phyloP scores from a whole-genome alignment of 2,888 invertebrate genomes.

The Theretra japonica region DNA sequence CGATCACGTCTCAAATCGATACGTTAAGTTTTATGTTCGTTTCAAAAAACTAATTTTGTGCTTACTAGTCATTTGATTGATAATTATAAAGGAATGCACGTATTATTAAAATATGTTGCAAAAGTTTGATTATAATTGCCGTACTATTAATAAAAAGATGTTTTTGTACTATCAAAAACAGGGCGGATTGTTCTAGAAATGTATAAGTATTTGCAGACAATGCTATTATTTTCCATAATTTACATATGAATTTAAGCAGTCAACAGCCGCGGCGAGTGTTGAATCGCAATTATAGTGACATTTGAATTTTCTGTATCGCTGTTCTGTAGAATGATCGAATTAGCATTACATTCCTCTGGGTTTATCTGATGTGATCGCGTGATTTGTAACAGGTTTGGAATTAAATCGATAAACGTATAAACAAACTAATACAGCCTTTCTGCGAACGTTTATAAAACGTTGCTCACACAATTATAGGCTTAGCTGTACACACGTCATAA shows the following conservation, averaged over 20 bases:
- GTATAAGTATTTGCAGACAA: background rate
- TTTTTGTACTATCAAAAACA: no score
- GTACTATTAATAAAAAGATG: no score
- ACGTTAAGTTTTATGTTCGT: no score
- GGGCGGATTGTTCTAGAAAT: background rate
- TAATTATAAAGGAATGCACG: no score
- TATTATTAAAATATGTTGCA: no score
- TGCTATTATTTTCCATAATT: background rate
- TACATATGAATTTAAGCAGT: background rate
- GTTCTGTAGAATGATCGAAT: background rate
- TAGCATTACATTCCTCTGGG: constrained; percentile 16
- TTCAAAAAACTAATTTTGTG: no score
- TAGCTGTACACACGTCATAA: background rate
- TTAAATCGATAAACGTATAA: background rate
- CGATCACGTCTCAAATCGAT: no score
- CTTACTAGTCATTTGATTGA: no score
- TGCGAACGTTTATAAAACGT: background rate
- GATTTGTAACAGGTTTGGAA: constrained; percentile 7
- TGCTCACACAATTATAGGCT: background rate
- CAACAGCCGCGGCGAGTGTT: background rate
- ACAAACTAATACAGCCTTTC: background rate
- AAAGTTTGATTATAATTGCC: no score
- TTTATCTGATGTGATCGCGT: background rate
- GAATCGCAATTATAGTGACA: constrained; percentile 28
- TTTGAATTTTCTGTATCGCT: constrained; percentile 11